Evolutionary conservation across 2,797 vertebrate genomes (phyloP), one percentile per base, ranked within the genome.

Genomic region (Muscicapa comitata): DNA sequence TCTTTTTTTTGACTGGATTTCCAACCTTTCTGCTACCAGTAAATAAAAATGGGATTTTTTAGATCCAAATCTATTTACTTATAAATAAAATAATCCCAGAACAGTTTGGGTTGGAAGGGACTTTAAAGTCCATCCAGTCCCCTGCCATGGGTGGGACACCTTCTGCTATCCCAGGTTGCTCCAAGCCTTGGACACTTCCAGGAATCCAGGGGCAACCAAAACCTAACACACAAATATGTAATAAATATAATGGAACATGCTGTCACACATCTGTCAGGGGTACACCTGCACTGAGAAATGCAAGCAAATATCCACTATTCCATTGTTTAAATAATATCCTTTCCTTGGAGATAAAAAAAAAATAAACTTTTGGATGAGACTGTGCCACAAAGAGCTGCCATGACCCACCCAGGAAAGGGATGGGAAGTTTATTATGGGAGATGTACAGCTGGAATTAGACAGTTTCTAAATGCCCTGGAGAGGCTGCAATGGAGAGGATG

Each of bases 161-260:
- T 88, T 4, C 11, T 25, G 18, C 29, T 11, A 0, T 4, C 33
- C 40, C 68, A 61, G 18, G 13, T 0, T 16, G 21, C 38, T 74
- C 35, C 31, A 74, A 67, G 6, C n/a, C 28, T 33, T n/a, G 58
- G 86, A 18, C 50, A 37, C 10, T 51, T 9, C 43, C 63, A 57
- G 38, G 50, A 11, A 11, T 38, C 33, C 58, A 38, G 55, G 28
- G 11, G 16, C 6, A 38, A 45, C 14, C n/a, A 21, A 63, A 57
- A 76, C 29, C 13, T 11, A 38, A 31, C 10, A 13, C 1, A 37
- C 13, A 62, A 75, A 55, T 48, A 14, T 13, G 16, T 16, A 33
- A 57, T 37, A 37, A 47, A 55, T 25, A 33, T 0, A 66, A 79
- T 11, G 4, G 9, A 17, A 47, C 0, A 0, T 5, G 20, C 45